Base-by-base conservation (phyloP, 1,140 invertebrate genomes). In the Oreohelix idahoensis region DNA sequence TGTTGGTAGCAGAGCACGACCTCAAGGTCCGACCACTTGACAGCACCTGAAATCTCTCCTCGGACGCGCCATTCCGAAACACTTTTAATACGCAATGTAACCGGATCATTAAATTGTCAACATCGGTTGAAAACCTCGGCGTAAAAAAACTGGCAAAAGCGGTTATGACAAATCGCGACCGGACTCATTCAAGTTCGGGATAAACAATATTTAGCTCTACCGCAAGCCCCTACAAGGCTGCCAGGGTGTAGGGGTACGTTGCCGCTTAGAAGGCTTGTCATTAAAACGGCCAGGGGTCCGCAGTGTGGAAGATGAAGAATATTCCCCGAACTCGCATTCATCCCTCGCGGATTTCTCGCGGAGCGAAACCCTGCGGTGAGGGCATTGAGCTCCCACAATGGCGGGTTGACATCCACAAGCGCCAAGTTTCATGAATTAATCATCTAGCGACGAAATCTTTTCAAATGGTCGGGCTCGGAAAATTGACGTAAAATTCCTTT, bases 401-500 rank as follows among this genome's bases (percentile, higher is more conserved):
- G 66, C 20, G 8, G 36, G 79, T 42, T 36, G 69, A 51, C 35
- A 82, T 51, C 70, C 80, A 82, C 69, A 74, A 58, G 80, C 80
- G 45, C 13, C 1, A 17, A n/a, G 80, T 32, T 82, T 75, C 71
- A 70, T 13, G 80, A 73, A 82, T 82, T 75, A 82, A 82, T 82
- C 80, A 82, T 75, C 36, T 63, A 26, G 71, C 71, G 80, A 74
- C 45, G 38, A 70, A 75, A 82, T 74, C 71, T 70, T 53, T 82
- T 75, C 80, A 74, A 20, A 38, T 17, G 17, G 32, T 2, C 1
- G n/a, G 45, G 13, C 70, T 74, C 80, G 71, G 49, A 58, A 75
- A 82, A 82, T 82, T 82, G 80, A 75, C 45, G 71, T 66, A 74
- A 51, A 81, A 82, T 73, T 82, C 80, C 80, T 49, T 26, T 35